Base-by-base conservation (phyloP, 2,888 invertebrate species). In the Galerucella pusilla region DNA sequence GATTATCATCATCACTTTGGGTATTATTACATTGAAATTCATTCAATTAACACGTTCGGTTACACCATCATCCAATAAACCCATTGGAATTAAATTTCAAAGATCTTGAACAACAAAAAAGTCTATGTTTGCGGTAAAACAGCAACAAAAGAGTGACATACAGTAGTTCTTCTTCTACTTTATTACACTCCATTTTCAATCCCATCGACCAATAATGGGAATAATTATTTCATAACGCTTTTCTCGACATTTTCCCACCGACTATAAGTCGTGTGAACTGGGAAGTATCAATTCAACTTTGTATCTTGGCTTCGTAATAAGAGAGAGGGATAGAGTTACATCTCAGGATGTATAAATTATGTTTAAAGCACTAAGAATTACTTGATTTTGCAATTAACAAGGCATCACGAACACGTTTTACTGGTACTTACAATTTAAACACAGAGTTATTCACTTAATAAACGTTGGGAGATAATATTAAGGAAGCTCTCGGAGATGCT, bases 281-380 rank as follows among this genome's bases (percentile, higher is more conserved):
- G 20, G 11, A 57, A 20, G 9, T 84, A 84, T 84, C 82, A 81
- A 79, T 80, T 81, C 81, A 83, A 83, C 75, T 80, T 81, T 76
- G 79, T 79, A 80, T 81, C 80, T 78, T 80, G 78, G 73, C 74
- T 73, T 69, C 75, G 75, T 77, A 64, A 64, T 16, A 66, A 49
- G 35, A 61, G 35, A 61, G 35, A 35, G 61, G 35, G 61, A 61
- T 45, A 66, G 75, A 82, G 81, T 80, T 79, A 80, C 78, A 76
- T 75, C 80, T 77, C 71, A 75, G 75, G 79, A 81, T 82, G 82
- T 81, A 82, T 81, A 80, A 83, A 83, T 83, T 83, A 80, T 82
- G 75, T 80, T 57, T 73, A 80, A 78, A 79, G 76, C 77, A 76
- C 74, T 65, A 71, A 73, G 77, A 81, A 80, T 80, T 80, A 80